Conservation (phyloP, 2,113 vertebrate genomes). For the Ondatra zibethicus region DNA sequence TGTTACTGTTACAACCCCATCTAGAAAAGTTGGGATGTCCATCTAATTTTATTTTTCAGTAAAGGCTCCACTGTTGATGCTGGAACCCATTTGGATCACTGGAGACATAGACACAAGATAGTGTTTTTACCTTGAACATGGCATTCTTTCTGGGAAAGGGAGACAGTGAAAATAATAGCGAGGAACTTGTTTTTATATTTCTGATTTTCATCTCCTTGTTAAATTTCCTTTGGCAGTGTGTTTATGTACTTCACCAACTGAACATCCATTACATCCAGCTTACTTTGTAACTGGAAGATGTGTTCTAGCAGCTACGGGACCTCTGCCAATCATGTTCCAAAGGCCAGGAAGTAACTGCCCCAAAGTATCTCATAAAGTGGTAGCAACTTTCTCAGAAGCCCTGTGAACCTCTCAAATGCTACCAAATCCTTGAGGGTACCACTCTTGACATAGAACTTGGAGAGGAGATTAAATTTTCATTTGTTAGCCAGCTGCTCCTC, state of each 20-base stretch:
- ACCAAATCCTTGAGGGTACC: background rate
- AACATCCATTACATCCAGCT: background rate
- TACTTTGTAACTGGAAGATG: background rate
- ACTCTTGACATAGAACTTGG: background rate
- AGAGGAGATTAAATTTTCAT: background rate
- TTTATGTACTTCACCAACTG: background rate
- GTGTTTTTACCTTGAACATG: background rate
- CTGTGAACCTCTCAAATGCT: background rate
- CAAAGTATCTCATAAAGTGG: background rate
- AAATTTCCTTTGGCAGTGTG: background rate
- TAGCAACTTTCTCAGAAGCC: background rate
- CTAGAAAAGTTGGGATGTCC: background rate
- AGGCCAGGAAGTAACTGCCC: background rate
- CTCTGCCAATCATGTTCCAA: background rate
- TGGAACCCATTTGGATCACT: background rate
- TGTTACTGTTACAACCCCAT: slow-evolving; percentile 25
- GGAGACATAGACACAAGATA: background rate
- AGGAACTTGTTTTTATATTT: background rate
- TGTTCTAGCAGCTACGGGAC: background rate
- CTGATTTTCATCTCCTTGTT: background rate
- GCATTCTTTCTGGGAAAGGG: background rate
- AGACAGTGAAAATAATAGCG: background rate
- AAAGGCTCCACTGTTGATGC: background rate
- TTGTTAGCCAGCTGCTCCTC: background rate
- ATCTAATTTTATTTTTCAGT: background rate